Conservation (phyloP, 2,113 vertebrate species). For the Lophochroa leadbeateri region DNA sequence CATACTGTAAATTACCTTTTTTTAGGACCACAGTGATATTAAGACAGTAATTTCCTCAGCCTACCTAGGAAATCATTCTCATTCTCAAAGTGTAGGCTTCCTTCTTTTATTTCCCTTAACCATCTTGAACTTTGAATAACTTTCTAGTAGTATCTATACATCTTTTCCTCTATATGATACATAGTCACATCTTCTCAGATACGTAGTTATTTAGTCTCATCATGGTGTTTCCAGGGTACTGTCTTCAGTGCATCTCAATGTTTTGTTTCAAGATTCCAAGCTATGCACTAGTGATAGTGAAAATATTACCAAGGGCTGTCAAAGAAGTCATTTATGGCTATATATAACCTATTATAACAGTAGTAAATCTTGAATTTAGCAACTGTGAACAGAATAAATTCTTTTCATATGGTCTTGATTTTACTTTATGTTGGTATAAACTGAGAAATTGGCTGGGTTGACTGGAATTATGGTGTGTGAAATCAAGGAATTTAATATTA, state of each 20-base stretch:
- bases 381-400: conserved; percentile 1
- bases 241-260: neutral
- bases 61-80: conserved; percentile 1
- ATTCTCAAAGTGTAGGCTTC: neutral
- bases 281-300: neutral
- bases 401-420: neutral
- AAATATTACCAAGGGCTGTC: neutral
- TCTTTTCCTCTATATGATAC: neutral
- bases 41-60: neutral
- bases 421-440: neutral
- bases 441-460: neutral
- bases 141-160: neutral
- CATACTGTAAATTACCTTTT: neutral
- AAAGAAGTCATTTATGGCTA: neutral
- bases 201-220: neutral
- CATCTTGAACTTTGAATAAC: neutral
- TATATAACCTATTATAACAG: conserved; percentile 32
- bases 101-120: neutral
- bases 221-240: neutral
- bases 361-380: conserved; percentile 13
- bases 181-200: neutral
- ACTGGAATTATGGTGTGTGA: neutral
- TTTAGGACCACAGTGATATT: neutral
- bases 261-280: neutral
- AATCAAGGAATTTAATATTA: neutral